Evolutionary conservation across 2,888 invertebrate genomes (phyloP).

Genomic region (Pharmacophagus antenor): DNA sequence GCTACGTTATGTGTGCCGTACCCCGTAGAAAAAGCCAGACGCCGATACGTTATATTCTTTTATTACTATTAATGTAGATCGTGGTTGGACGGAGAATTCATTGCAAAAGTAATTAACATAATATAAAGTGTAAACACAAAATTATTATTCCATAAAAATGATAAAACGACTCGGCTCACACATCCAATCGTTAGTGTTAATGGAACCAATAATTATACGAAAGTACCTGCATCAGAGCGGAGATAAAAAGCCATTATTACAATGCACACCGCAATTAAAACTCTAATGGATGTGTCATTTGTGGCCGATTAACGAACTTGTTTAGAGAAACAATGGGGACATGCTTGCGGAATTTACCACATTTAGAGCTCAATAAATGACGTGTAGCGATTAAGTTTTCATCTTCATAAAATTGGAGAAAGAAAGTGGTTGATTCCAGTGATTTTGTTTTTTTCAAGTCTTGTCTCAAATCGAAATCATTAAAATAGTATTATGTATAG

Average conservation of each 20-base stretch:
- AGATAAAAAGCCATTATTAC: conserved; percentile 15
- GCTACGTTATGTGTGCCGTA: neutral
- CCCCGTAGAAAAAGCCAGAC: neutral
- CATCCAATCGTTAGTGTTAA: neutral
- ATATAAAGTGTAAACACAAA: neutral
- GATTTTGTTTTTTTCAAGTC: too few relatives aligned
- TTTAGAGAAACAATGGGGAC: conserved; percentile 16
- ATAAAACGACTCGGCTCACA: neutral
- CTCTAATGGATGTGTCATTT: conserved; percentile 24
- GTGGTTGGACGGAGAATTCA: neutral
- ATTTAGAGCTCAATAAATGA: neutral
- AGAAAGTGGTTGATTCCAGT: too few relatives aligned
- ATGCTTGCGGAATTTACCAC: conserved; percentile 1
- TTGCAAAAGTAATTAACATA: neutral
- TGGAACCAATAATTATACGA: neutral
- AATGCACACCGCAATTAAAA: conserved; percentile 14
- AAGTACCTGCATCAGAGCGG: conserved; percentile 9
- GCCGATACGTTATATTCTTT: neutral
- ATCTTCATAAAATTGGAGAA: too few relatives aligned
- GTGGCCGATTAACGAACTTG: conserved; percentile 11
- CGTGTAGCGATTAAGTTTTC: neutral
- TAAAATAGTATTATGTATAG: too few relatives aligned
- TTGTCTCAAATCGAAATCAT: too few relatives aligned
- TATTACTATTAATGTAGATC: neutral
- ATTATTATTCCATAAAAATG: neutral